Evolutionary conservation across 2,113 vertebrate genomes (phyloP).

Genomic region (Chrysemys picta): DNA sequence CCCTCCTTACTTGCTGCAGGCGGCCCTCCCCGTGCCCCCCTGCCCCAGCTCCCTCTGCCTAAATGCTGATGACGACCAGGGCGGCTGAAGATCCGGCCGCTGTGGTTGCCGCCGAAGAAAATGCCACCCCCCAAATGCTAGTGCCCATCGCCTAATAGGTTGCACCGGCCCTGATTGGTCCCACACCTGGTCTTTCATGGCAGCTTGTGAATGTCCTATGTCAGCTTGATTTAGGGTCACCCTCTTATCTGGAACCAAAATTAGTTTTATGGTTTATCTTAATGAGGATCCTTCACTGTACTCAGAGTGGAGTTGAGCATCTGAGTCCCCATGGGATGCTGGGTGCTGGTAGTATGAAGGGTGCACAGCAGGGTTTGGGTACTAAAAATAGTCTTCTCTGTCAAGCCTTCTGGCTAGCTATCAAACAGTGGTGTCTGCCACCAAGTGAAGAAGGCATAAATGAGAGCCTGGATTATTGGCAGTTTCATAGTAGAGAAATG

Average conservation of each 20-base stretch:
- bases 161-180: neutral
- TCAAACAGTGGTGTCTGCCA: neutral
- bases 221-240: neutral
- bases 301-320: neutral
- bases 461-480: neutral
- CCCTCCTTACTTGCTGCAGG: too few species aligned
- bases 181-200: neutral
- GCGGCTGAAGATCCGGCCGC: too few species aligned
- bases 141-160: too few species aligned
- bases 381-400: neutral
- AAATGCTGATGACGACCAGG: too few species aligned
- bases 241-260: neutral
- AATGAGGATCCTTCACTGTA: neutral
- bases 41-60: too few species aligned
- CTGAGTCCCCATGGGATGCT: neutral
- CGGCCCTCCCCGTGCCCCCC: too few species aligned
- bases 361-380: neutral
- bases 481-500: constrained; percentile 16
- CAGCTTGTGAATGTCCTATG: neutral
- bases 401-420: neutral
- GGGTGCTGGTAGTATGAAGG: neutral
- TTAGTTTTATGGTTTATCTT: neutral
- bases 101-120: too few species aligned
- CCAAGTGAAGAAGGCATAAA: constrained; percentile 23
- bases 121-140: too few species aligned